phyloP scores from a whole-genome alignment of 2,113 vertebrate genomes.

The Xiphophorus hellerii region DNA sequence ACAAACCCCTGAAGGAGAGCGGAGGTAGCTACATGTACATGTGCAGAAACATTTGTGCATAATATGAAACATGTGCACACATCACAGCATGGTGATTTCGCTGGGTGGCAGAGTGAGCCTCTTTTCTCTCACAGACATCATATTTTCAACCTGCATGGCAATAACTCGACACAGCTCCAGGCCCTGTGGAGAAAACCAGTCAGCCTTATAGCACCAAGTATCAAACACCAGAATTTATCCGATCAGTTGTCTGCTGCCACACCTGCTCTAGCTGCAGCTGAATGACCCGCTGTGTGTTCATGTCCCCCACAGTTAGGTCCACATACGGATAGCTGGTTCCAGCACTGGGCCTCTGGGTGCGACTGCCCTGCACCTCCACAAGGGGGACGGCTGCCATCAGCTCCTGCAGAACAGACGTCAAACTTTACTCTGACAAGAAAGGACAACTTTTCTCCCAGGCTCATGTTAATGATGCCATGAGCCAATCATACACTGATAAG shows the following conservation, averaged over 20 bases:
- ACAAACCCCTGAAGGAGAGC: conserved; percentile 29
- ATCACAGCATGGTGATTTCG: conserved; percentile 93
- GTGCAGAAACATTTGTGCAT: background rate
- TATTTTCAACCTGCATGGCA: conserved; percentile 90
- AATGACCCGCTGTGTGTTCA: conserved; percentile 82
- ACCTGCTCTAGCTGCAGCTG: conserved; percentile 97
- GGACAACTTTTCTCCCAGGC: conserved; percentile 2
- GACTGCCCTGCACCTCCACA: conserved; percentile 89
- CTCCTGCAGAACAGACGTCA: conserved; percentile 79
- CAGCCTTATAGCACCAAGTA: background rate
- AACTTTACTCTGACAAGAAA: conserved; percentile 1
- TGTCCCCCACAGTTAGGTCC: conserved; percentile 87
- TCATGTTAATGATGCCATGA: conserved; percentile 14
- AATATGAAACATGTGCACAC: background rate
- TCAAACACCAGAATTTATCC: background rate
- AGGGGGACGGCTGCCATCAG: conserved; percentile 84
- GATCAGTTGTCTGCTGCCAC: background rate
- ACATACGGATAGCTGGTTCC: conserved; percentile 92
- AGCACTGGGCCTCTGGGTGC: conserved; percentile 86
- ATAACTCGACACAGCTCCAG: conserved; percentile 95
- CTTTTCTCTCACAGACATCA: conserved; percentile 89
- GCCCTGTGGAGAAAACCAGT: conserved; percentile 77
- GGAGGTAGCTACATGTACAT: conserved; percentile 48
- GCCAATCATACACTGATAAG: conserved; percentile 24
- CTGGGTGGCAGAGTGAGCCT: conserved; percentile 91